These are phyloP conservation scores for Corythaixoides concolor DNA, from an alignment of 2,113 vertebrate species.

Conservation along the genomic window DNA sequence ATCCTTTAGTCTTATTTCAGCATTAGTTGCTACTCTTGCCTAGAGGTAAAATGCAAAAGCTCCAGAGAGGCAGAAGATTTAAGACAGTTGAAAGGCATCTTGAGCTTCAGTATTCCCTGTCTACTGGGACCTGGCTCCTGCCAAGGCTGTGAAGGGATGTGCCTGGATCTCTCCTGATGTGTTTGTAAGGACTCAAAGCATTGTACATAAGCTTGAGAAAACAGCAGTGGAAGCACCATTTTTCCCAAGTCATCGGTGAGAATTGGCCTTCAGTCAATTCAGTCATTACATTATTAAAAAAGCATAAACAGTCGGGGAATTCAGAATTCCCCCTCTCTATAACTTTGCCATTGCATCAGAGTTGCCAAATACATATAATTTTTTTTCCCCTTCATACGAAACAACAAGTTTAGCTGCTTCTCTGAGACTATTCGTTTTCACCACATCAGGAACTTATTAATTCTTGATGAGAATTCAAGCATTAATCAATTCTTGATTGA, in stretches of 20 bases:
- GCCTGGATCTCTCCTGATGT: rapidly evolving
- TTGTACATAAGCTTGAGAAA: background rate
- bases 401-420: slow-evolving; percentile 40
- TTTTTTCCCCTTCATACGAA: background rate
- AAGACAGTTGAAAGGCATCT: background rate
- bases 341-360: background rate
- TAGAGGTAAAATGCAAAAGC: background rate
- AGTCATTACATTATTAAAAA: background rate
- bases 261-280: background rate
- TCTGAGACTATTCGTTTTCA: slow-evolving; percentile 56
- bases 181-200: background rate
- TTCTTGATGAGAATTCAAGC: slow-evolving; percentile 68
- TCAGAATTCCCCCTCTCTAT: background rate
- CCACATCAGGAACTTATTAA: slow-evolving; percentile 65
- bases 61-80: background rate
- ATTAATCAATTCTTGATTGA: slow-evolving; percentile 66
- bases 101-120: background rate
- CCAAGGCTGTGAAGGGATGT: background rate
- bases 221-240: rapidly evolving
- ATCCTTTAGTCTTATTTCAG: background rate
- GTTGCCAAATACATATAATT: background rate
- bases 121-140: background rate
- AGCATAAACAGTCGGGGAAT: background rate
- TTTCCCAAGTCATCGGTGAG: background rate
- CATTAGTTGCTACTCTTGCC: no score